Evolutionary conservation across 1,140 invertebrate species (phyloP), one percentile per base, ranked within the genome.

Genomic region (Gryon sp.): DNA sequence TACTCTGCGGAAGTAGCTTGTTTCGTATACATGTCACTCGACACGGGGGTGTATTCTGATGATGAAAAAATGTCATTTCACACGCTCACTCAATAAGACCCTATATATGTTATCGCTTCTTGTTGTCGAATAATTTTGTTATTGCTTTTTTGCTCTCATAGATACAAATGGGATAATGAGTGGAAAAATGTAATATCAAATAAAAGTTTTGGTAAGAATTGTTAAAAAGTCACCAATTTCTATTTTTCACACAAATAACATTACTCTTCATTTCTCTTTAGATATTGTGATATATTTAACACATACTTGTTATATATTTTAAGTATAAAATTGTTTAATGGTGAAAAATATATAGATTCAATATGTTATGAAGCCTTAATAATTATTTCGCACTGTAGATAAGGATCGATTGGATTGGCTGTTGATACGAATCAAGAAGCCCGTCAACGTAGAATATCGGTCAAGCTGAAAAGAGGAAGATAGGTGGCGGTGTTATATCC

Each of bases 11-110:
- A 48, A 62, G 45, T 22, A 62, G 16, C 57, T 48, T 50, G 30
- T 62, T 50, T 62, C 45, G 32, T 14, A 32, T 52, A 63, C 26
- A 20, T 52, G 60, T 50, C 60, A 63, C 11, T 12, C 26, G 60
- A 53, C 14, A 62, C n/a, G 28, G 28, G 60, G 60, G 28, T 65
- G 19, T 53, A 53, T 48, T 53, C 19, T 65, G 28, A 65, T 28
- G 60, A 65, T 52, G 45, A 65, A 65, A 53, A 65, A 65, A 53
- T 65, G 45, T 22, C 38, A 45, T 53, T 65, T 65, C 30, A 36
- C 48, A 53, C 48, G 48, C 40, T 43, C 36, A 53, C 48, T 65
- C 38, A 53, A 45, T 65, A 45, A 65, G 26, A 53, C 28, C 38
- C 20, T 50, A 11, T 24, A 18, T 38, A 19, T n/a, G n/a, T n/a